Conservation (phyloP, 2,888 invertebrate species). For the Rhabditophanes sp. region DNA sequence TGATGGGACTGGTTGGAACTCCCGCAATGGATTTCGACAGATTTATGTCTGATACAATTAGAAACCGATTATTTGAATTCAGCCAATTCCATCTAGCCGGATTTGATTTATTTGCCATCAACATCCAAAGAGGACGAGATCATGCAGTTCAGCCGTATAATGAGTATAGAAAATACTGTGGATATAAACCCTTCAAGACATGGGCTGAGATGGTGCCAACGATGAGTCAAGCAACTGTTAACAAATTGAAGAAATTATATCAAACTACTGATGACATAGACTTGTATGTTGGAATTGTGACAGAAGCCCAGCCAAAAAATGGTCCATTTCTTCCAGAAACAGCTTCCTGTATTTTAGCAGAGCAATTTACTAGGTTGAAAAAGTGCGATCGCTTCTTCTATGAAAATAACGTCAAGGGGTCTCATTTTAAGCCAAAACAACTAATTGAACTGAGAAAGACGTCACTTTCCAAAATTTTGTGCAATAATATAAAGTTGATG, state of each 20-base stretch:
- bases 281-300: constrained; percentile 83
- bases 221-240: constrained; percentile 50
- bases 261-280: constrained; percentile 76
- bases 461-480: constrained; percentile 67
- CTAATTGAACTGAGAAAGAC: constrained; percentile 65
- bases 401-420: constrained; percentile 44
- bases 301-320: constrained; percentile 52
- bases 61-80: constrained; percentile 67
- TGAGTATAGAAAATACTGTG: no score
- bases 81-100: constrained; percentile 39
- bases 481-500: no score
- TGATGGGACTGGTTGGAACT: constrained; percentile 42
- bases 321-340: constrained; percentile 76
- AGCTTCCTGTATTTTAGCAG: constrained; percentile 78
- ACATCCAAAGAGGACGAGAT: constrained; percentile 72
- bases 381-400: constrained; percentile 94
- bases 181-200: no score
- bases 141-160: constrained; percentile 69
- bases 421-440: no score
- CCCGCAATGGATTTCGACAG: constrained; percentile 39
- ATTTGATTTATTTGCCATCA: constrained; percentile 73
- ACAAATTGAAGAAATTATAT: constrained; percentile 27
- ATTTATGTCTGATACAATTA: constrained; percentile 34
- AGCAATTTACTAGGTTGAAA: constrained; percentile 52
- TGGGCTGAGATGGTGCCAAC: constrained; percentile 60